These are phyloP conservation scores for Imbricaverruca yamaguchii DNA, from an alignment of 2,888 invertebrate species.

Conservation along the genomic window DNA sequence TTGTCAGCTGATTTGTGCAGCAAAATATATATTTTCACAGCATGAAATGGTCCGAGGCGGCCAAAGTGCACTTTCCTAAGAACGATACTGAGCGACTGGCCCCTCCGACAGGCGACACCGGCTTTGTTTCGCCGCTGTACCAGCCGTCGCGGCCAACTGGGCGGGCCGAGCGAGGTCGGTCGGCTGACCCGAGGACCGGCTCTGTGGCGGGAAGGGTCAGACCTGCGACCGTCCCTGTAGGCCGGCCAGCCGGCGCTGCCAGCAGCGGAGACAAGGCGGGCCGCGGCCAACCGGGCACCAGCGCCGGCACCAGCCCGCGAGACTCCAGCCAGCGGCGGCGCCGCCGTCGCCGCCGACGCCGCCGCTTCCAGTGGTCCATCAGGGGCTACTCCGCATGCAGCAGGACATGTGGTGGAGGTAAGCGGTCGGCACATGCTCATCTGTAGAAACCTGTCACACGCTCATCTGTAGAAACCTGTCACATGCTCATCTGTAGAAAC, in stretches of 20 bases:
- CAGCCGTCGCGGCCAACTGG: background rate
- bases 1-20: too few species aligned
- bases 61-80: too few species aligned
- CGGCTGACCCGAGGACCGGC: background rate
- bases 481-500: too few species aligned
- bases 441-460: too few species aligned
- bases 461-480: too few species aligned
- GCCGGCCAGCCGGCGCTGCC: slow-evolving; percentile 28
- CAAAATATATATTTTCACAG: too few species aligned
- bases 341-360: slow-evolving; percentile 55
- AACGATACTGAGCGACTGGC: too few species aligned
- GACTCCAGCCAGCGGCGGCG: slow-evolving; percentile 69
- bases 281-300: slow-evolving; percentile 63
- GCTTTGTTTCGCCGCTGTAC: background rate
- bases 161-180: background rate
- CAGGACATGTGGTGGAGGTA: slow-evolving; percentile 60
- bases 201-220: too few species aligned
- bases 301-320: slow-evolving; percentile 68
- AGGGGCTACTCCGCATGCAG: slow-evolving; percentile 46
- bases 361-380: background rate
- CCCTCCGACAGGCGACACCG: background rate
- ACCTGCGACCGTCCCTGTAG: background rate
- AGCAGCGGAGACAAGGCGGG: slow-evolving; percentile 43
- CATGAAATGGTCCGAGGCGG: too few species aligned
- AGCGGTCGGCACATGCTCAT: slow-evolving; percentile 49